Evolutionary conservation across 2,888 invertebrate species (phyloP).

Genomic region (Dynastes tityus): DNA sequence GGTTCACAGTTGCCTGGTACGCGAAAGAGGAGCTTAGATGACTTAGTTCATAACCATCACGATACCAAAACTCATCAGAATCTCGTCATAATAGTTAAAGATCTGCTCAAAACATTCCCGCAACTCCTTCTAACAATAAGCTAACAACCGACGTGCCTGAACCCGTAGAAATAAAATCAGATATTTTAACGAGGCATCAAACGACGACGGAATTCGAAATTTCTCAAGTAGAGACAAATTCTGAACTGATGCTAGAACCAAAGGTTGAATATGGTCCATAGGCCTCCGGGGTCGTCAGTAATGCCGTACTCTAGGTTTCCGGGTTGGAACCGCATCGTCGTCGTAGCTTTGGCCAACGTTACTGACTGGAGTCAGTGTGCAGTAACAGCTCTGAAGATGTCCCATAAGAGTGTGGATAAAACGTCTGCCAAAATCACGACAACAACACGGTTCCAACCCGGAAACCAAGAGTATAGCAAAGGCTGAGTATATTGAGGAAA

Average conservation of each 20-base stretch:
- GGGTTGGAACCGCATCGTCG: no score
- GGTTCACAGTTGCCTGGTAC: constrained; percentile 83
- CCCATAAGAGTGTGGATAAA: no score
- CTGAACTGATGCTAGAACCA: constrained; percentile 77
- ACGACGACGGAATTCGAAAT: constrained; percentile 62
- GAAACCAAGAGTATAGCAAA: no score
- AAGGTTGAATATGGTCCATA: constrained; percentile 65
- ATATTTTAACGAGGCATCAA: constrained; percentile 70
- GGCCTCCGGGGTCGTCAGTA: no score
- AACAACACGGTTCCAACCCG: no score
- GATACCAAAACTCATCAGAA: constrained; percentile 73
- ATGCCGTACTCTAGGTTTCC: no score
- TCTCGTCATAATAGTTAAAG: constrained; percentile 67
- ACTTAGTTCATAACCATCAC: constrained; percentile 73
- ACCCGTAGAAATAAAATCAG: constrained; percentile 67
- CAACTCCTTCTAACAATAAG: constrained; percentile 60
- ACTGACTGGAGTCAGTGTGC: no score
- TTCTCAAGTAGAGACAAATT: constrained; percentile 72
- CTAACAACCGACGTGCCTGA: constrained; percentile 69
- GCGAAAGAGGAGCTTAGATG: constrained; percentile 77
- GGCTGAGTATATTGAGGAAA: constrained; percentile 82
- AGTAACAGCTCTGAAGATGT: no score
- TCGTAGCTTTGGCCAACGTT: no score
- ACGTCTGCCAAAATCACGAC: no score
- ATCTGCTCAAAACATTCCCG: constrained; percentile 70